Evolutionary conservation across 2,113 vertebrate species (phyloP).

Genomic region (Eleginops maclovinus): DNA sequence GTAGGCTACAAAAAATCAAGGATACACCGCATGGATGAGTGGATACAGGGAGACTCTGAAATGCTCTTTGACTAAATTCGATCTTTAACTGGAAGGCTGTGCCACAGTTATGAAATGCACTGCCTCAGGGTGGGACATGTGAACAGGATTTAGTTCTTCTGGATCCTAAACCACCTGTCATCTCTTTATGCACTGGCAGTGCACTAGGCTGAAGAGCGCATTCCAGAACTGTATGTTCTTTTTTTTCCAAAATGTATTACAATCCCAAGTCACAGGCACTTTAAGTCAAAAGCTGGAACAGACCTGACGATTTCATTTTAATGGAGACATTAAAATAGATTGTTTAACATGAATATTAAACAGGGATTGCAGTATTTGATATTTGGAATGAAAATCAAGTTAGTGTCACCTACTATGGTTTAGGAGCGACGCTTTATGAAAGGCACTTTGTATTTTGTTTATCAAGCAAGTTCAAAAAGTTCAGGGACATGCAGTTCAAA

Average conservation of each 20-base stretch:
- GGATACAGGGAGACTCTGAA: slow-evolving; percentile 8
- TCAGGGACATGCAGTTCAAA: slow-evolving; percentile 16
- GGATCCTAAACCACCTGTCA: slow-evolving; percentile 30
- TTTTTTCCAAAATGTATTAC: slow-evolving; percentile 19
- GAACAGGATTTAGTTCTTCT: slow-evolving; percentile 27
- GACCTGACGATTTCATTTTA: neutral
- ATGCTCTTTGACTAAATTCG: slow-evolving; percentile 13
- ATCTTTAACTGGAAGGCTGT: neutral
- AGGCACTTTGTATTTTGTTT: slow-evolving; percentile 69
- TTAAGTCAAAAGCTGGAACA: slow-evolving; percentile 20
- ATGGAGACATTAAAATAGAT: neutral
- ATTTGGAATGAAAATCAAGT: slow-evolving; percentile 60
- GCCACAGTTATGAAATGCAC: neutral
- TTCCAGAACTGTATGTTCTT: slow-evolving; percentile 6
- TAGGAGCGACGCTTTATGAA: slow-evolving; percentile 31
- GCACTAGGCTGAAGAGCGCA: neutral
- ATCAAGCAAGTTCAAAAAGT: slow-evolving; percentile 32
- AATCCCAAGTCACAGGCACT: slow-evolving; percentile 8
- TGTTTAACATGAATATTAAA: slow-evolving; percentile 7
- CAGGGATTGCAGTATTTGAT: neutral
- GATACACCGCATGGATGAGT: neutral
- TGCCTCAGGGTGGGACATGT: slow-evolving; percentile 8
- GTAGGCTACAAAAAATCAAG: neutral
- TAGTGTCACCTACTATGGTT: slow-evolving; percentile 10
- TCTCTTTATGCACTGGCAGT: slow-evolving; percentile 23